These are phyloP conservation scores for Raphicerus campestris DNA, from an alignment of 2,113 vertebrate species.

Conservation along the genomic window DNA sequence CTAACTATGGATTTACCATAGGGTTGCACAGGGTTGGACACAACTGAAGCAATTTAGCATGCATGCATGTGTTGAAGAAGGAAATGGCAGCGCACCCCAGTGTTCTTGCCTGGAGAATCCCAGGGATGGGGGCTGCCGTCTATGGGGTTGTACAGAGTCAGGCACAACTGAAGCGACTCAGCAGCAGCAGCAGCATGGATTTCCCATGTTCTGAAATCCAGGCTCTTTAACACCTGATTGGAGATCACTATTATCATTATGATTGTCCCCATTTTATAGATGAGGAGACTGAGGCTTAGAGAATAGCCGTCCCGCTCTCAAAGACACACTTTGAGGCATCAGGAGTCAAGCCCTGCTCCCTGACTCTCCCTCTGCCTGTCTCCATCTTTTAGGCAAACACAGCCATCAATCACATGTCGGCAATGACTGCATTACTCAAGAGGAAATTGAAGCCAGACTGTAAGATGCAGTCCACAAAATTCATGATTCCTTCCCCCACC, in stretches of 20 bases:
- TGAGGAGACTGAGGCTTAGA: conserved; percentile 31
- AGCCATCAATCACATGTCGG: conserved; percentile 48
- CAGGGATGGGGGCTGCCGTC: no score
- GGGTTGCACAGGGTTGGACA: accelerated
- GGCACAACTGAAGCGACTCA: no score
- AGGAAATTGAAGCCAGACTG: conserved; percentile 50
- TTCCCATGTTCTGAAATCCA: conserved; percentile 54
- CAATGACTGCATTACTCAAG: conserved; percentile 41
- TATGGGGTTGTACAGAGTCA: accelerated
- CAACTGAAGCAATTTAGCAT: no score
- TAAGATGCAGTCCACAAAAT: conserved; percentile 64
- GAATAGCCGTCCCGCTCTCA: neutral
- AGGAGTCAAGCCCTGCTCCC: neutral
- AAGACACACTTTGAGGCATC: neutral
- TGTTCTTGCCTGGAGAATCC: no score
- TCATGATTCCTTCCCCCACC: conserved; percentile 50
- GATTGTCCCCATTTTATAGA: conserved; percentile 50
- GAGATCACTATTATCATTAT: neutral
- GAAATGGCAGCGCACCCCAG: no score
- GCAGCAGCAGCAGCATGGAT: neutral
- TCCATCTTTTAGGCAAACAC: conserved; percentile 6
- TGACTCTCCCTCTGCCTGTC: neutral
- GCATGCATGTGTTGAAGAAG: no score
- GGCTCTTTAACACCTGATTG: conserved; percentile 64
- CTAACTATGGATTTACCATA: neutral